phyloP scores from a whole-genome alignment of 2,888 invertebrate genomes.

The Caenorhabditis afra region DNA sequence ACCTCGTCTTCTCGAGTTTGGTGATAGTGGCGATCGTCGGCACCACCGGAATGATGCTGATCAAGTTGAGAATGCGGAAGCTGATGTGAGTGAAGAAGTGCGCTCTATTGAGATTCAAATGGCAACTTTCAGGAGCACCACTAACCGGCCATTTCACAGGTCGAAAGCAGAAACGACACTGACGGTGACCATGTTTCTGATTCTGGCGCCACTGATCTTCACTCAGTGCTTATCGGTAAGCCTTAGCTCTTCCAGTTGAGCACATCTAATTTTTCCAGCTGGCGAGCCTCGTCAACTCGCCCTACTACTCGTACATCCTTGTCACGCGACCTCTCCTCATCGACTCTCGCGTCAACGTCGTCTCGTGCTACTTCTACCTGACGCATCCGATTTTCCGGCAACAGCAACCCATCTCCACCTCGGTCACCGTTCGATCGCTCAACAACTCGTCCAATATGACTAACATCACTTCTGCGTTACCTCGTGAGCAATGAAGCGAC shows the following conservation, averaged over 20 bases:
- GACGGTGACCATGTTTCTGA: conserved; percentile 45
- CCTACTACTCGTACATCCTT: conserved; percentile 26
- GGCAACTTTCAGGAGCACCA: conserved; percentile 29
- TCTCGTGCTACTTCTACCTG: conserved; percentile 30
- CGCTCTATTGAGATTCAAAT: background rate
- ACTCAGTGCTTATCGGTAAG: conserved; percentile 30
- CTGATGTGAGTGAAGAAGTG: conserved; percentile 3
- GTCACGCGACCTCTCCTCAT: conserved; percentile 24
- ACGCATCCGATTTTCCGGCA: conserved; percentile 41
- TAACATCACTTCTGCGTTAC: too few species aligned
- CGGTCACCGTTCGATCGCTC: background rate
- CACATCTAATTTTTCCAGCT: conserved; percentile 21
- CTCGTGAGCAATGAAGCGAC: too few species aligned
- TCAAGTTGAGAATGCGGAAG: conserved; percentile 16
- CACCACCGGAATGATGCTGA: conserved; percentile 9
- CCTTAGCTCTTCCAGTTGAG: background rate
- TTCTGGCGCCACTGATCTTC: conserved; percentile 28
- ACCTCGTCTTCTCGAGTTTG: conserved; percentile 21
- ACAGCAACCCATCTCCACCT: background rate
- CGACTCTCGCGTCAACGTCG: conserved; percentile 31
- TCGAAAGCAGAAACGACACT: conserved; percentile 35
- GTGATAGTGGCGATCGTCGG: conserved; percentile 6
- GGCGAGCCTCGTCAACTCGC: conserved; percentile 4
- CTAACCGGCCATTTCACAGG: background rate
- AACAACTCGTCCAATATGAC: too few species aligned